Percentiles rank a stretch among this genome's conserved stretches.
These are phyloP conservation scores for Xylocopa sonorina DNA, from an alignment of 1,140 invertebrate genomes.

Conservation along the genomic window DNA sequence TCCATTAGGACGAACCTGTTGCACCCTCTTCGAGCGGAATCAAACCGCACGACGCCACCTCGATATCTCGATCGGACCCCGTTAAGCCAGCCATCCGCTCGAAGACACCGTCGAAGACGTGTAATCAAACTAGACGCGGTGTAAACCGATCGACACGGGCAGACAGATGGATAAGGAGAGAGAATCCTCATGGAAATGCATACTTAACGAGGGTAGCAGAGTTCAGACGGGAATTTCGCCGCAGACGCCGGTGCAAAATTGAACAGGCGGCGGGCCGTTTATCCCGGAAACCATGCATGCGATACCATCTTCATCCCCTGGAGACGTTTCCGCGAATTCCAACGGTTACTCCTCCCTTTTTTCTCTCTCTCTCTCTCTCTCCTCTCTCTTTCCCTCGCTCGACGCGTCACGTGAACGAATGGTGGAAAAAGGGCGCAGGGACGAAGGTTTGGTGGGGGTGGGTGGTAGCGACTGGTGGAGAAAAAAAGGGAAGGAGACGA, in stretches of 20 bases:
- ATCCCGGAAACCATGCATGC: background rate
- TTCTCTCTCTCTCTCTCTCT: background rate
- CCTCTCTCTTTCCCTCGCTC: background rate
- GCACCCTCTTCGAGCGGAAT: background rate
- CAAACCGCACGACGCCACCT: no score
- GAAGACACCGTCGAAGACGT: background rate
- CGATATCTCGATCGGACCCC: background rate
- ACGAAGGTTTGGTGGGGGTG: background rate
- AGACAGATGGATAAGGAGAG: no score
- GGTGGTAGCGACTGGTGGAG: background rate
- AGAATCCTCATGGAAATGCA: background rate
- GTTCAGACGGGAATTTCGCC: background rate
- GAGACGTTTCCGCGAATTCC: background rate
- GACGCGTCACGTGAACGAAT: background rate
- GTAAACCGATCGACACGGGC: background rate
- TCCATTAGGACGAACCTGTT: background rate
- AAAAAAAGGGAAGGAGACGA: constrained; percentile 38
- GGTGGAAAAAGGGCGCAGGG: background rate
- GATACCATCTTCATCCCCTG: background rate
- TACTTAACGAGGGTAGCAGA: background rate
- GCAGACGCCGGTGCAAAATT: constrained; percentile 13
- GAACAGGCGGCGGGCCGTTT: background rate
- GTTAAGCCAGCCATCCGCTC: background rate
- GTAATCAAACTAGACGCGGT: background rate
- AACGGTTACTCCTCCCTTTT: background rate